These are phyloP conservation scores for Peromyscus eremicus DNA, from an alignment of 2,797 vertebrate species.

Conservation along the genomic window DNA sequence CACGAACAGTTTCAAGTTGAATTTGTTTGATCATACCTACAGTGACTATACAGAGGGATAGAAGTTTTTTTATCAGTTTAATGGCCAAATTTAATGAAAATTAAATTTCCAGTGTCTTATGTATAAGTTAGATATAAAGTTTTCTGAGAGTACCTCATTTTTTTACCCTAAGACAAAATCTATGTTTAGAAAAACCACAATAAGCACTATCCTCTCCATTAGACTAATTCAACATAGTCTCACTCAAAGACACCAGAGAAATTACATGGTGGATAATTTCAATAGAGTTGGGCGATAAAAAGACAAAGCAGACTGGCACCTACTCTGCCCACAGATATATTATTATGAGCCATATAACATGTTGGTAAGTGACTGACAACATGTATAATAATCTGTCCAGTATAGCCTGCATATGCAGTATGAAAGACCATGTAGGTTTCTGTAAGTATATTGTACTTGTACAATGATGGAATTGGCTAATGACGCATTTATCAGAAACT, in stretches of 20 bases:
- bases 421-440: neutral
- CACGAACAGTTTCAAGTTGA: neutral
- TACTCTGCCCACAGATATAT: neutral
- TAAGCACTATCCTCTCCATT: neutral
- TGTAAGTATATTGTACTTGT: neutral
- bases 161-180: neutral
- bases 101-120: slow-evolving; percentile 28
- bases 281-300: neutral
- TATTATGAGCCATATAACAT: no score
- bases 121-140: slow-evolving; percentile 20
- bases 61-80: neutral
- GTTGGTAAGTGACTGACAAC: neutral
- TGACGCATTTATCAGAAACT: neutral
- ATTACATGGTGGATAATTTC: neutral
- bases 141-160: slow-evolving; percentile 50
- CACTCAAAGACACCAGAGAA: slow-evolving; percentile 56
- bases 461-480: neutral
- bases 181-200: neutral
- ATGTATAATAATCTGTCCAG: neutral
- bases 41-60: neutral
- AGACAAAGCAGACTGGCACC: neutral
- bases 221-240: slow-evolving; percentile 29
- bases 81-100: neutral
- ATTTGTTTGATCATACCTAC: neutral
- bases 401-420: neutral